Percentiles rank a stretch among this genome's conserved stretches.
Conservation (phyloP, 2,888 invertebrate species). For the Drosophila nr. fundita region DNA sequence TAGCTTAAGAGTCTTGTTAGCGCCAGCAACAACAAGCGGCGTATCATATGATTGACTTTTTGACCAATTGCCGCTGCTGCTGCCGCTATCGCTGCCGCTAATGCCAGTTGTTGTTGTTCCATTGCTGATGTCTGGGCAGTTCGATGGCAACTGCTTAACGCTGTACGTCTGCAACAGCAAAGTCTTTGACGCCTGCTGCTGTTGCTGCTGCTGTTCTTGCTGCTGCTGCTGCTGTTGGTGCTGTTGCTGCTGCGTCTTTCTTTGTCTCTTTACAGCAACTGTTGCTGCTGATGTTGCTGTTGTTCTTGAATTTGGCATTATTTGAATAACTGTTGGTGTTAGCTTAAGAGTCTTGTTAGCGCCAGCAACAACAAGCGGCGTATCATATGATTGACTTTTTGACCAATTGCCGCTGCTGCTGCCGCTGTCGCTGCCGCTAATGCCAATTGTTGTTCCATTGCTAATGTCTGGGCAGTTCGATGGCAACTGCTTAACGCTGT, state of each 20-base stretch:
- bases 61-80: slow-evolving; percentile 40
- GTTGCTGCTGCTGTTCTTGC: background rate
- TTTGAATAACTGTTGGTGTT: slow-evolving; percentile 62
- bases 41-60: slow-evolving; percentile 11
- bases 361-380: slow-evolving; percentile 2
- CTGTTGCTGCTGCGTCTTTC: background rate
- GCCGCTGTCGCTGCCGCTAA: background rate
- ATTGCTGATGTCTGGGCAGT: background rate
- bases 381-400: slow-evolving; percentile 10
- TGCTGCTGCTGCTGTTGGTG: slow-evolving; percentile 1
- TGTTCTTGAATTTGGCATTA: slow-evolving; percentile 30
- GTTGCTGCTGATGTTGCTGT: background rate
- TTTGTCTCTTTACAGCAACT: background rate
- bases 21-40: slow-evolving; percentile 2
- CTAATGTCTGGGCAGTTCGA: background rate
- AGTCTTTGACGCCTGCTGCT: slow-evolving; percentile 4
- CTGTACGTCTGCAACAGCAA: slow-evolving; percentile 39
- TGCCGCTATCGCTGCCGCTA: slow-evolving; percentile 4
- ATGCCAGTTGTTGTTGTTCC: slow-evolving; percentile 3
- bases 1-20: slow-evolving; percentile 53
- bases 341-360: slow-evolving; percentile 53
- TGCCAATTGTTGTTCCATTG: slow-evolving; percentile 7
- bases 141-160: slow-evolving; percentile 4
- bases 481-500: slow-evolving; percentile 12
- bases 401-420: slow-evolving; percentile 42